Evolutionary conservation across 2,797 vertebrate species (phyloP), one percentile per base, ranked within the genome.

Genomic region (Pitangus sulphuratus): DNA sequence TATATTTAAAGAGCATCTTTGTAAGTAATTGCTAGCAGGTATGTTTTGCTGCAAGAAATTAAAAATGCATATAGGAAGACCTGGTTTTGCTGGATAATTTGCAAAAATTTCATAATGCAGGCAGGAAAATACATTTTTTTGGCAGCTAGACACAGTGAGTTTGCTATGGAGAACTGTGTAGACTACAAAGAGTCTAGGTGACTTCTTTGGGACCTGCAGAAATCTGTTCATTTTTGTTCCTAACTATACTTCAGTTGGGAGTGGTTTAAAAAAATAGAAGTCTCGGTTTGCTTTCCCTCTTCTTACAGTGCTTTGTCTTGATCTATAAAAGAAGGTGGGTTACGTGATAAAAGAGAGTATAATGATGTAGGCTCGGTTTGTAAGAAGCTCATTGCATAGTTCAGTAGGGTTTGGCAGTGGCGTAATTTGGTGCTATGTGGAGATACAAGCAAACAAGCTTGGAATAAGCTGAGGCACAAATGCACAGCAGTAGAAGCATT

Each of bases 1-100:
- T 98, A 98, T 99, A 98, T 98, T 98, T 98, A 97, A 98, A 97
- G 90, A 98, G 68, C 95, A 93, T 98, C 97, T 98, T 98, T 98
- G 94, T 97, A 97, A 97, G 50, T 85, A 97, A 69, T 97, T 97
- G 97, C 96, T 97, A 96, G 95, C 96, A 95, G 97, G 97, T 98
- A 92, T 81, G 95, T 98, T 98, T 98, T 98, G 97, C 98, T 98
- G 93, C 91, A 91, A 75, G 71, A 96, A 97, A 78, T 97, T 96
- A 94, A 97, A 87, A 97, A 47, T 75, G 40, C 88, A 39, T 87
- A 74, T 83, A 91, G 74, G 87, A 91, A 86, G 64, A 80, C 18
- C 40, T 96, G 70, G 4, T 95, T 96, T 95, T 94, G 77, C 93
- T 96, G 90, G 65, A 84, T 85, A 85, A 42, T 87, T 83, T 94